Evolutionary conservation across 1,140 invertebrate genomes (phyloP).

Genomic region (Plectrocnemia conspersa): DNA sequence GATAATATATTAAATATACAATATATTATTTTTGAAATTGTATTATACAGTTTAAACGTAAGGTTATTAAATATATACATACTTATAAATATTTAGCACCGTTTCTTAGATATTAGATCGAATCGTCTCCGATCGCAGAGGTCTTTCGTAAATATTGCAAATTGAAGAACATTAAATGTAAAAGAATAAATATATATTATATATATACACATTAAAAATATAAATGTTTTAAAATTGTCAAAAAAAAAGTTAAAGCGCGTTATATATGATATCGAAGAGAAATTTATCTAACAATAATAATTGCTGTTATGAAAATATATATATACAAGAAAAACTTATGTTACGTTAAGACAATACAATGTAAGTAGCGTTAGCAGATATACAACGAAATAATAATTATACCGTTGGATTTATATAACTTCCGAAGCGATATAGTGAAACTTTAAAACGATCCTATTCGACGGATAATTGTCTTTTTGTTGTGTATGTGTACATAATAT

Average conservation of each 20-base stretch:
- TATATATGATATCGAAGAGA: constrained; percentile 34
- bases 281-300: constrained; percentile 34
- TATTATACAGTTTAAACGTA: constrained; percentile 28
- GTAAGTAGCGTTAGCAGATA: constrained; percentile 35
- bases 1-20: no score
- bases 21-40: constrained; percentile 34
- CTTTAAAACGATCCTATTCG: no score
- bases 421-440: no score
- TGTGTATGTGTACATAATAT: no score
- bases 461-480: no score
- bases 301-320: constrained; percentile 32
- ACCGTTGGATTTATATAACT: no score
- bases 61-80: constrained; percentile 30
- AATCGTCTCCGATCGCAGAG: constrained; percentile 8
- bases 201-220: no score
- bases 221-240: no score
- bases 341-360: constrained; percentile 35
- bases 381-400: no score
- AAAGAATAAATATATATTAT: constrained; percentile 14
- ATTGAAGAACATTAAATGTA: constrained; percentile 1
- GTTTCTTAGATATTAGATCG: constrained; percentile 32
- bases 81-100: constrained; percentile 26
- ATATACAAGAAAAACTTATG: constrained; percentile 28
- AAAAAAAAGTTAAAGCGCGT: constrained; percentile 27
- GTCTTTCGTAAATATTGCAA: constrained; percentile 17